Evolutionary conservation across 2,888 invertebrate genomes (phyloP), one percentile per base, ranked within the genome.

Genomic region (Synanthedon vespiformis): DNA sequence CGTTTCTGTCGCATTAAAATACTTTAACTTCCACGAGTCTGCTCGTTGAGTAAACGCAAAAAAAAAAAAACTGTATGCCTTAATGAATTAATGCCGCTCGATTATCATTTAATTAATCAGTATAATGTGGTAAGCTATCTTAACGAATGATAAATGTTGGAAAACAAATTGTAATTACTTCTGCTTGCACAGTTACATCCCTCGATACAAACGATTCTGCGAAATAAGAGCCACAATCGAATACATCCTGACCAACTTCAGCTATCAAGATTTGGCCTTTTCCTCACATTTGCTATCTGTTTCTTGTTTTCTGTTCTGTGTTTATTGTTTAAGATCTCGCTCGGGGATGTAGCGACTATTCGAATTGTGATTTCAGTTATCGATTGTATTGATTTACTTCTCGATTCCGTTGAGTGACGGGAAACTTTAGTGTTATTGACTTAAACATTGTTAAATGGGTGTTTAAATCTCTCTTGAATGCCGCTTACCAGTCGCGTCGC

Each of bases 101-200:
- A 58, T 67, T 76, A 79, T 79, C 76, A 72, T 72, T 76, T 77
- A 79, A 77, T 80, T 77, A 77, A 79, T 79, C 77, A 68, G 63
- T 64, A 68, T 67, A 68, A 62, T 63, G 61, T 65, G 64, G 65
- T 70, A 69, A 72, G 68, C 62, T 71, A 74, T 74, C 54, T 55
- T 53, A 40, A 68, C 48, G 48, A 63, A 67, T 67, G 71, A 73
- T 72, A 69, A 70, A 72, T 62, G 62, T 61, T 60, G 60, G 63
- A 65, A 72, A 72, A 72, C 68, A 64, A 70, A 74, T 72, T 74
- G 68, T 68, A 72, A 74, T 74, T 74, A 69, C 65, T 63, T 12
- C n/a, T 44, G 44, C n/a, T 44, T 13, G 12, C 44, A 44, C 44
- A 13, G 44, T 14, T 44, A 44, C 44, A 44, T 14, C 44, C 44